Base-by-base conservation (phyloP, 1,140 invertebrate species). In the Cydia splendana region DNA sequence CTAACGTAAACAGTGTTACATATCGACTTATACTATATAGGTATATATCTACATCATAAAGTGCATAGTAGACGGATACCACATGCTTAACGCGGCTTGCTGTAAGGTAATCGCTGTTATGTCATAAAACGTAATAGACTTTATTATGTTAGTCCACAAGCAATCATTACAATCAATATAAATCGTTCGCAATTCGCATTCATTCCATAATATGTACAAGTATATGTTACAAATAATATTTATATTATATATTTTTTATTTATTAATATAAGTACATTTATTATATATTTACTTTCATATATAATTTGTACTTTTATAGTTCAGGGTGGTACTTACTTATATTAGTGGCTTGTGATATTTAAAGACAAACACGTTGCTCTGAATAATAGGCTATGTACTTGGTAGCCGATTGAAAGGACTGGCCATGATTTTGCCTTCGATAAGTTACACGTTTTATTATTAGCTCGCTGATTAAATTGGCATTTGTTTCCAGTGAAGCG, bases 91-190 rank as follows among this genome's bases (percentile, higher is more conserved):
- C 28, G 65, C 65, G 65, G 30, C n/a, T 69, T 69, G 9, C 65
- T 69, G 34, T 69, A 18, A 30, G 2, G 65, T 69, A 69, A 38
- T 69, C 30, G 65, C 7, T 38, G 65, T 69, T 69, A 69, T 69
- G 13, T 69, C 65, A 69, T 38, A 20, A 30, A n/a, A 34, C 65
- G 65, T 38, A 69, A 38, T 34, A 15, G 65, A 12, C 24, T 69
- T 38, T n/a, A 34, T 9, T 69, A n/a, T 2, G 4, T 15, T 57
- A 7, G n/a, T 57, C 53, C 53, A 18, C 53, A 57, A 18, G 15
- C 65, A 34, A 34, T 34, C 34, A 34, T 34, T 34, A 5, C 5
- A 65, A 65, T 65, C 62, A 67, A 67, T 67, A 67, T n/a, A 18
- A 48, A 18, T 53, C 51, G 51, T 53, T 53, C 15, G 51, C 51